Evolutionary conservation across 2,888 invertebrate species (phyloP).

Genomic region (Tyria jacobaeae): DNA sequence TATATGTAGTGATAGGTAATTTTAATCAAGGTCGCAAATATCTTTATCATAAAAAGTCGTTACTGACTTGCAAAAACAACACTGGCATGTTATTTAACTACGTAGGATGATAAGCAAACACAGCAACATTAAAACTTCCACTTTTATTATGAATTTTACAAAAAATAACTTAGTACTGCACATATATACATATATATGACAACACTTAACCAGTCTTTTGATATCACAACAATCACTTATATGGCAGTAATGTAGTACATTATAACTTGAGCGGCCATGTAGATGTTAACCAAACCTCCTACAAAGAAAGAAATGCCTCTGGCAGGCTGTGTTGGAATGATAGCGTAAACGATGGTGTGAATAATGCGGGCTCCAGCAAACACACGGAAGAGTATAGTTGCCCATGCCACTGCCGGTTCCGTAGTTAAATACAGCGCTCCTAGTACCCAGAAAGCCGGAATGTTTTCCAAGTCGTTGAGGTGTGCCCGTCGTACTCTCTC

Average conservation of each 20-base stretch:
- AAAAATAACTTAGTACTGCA: too few relatives aligned
- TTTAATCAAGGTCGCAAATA: not conserved
- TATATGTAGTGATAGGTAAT: not conserved
- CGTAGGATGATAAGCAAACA: conserved; percentile 1
- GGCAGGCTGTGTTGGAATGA: conserved; percentile 86
- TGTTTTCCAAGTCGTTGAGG: conserved; percentile 91
- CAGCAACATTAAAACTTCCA: not conserved
- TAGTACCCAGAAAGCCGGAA: conserved; percentile 88
- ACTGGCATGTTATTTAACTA: not conserved
- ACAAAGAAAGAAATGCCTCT: conserved; percentile 68
- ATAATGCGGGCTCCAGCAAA: conserved; percentile 85
- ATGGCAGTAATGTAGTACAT: conserved; percentile 59
- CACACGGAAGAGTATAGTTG: conserved; percentile 74
- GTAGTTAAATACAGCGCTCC: conserved; percentile 88
- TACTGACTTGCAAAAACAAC: not conserved
- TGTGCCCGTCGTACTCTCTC: conserved; percentile 86
- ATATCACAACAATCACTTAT: not conserved
- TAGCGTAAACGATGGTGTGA: conserved; percentile 89
- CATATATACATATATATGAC: too few relatives aligned
- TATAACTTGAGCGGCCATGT: conserved; percentile 72
- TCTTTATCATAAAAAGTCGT: not conserved
- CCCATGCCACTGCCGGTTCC: conserved; percentile 77
- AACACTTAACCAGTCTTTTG: not conserved
- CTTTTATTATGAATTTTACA: conserved; percentile 3
- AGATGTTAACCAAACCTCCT: conserved; percentile 63